Evolutionary conservation across 2,888 invertebrate genomes (phyloP), one percentile per base, ranked within the genome.

Genomic region (Drosophila buzzatii): DNA sequence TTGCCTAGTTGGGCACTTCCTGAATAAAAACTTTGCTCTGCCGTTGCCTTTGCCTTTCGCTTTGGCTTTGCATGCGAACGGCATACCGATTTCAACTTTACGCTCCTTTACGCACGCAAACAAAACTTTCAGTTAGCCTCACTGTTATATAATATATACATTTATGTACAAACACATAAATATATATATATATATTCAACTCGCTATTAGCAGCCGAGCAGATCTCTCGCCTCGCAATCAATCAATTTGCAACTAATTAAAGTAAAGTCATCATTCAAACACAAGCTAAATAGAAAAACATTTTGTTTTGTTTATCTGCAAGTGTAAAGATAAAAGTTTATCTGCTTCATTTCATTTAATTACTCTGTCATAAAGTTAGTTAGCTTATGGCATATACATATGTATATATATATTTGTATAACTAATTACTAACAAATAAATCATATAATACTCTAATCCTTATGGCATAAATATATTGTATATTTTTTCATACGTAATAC

Each of bases 41-140:
- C 23, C 20, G 6, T 20, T 20, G 18, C 18, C 14, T 37, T 37
- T 37, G 44, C 7, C 14, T 14, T 20, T 20, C 20, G 16, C 23
- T 23, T 39, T 35, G 55, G n/a, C 9, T 27, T 39, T 35, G 55
- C 60, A 27, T 58, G 56, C 62, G 41, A 35, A 45, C 64, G 59
- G 74, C 64, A 52, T 70, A 65, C 74, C 42, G 44, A 49, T 65
- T 66, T 76, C 18, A 44, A 52, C 41, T 70, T 76, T 47, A 45
- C 73, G 58, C 76, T 73, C 73, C 31, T 70, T 76, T 47, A 45
- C 73, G 58, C 76, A 78, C 73, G 78, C 76, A 72, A 63, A 9
- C 55, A 57, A 31, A 61, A 58, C 53, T 35, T 39, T 44, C 41
- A 35, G 20, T 27, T 20, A 12, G 33, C 12, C 20, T 12, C 37